Percentiles rank a stretch among this genome's conserved stretches.
Evolutionary conservation across 2,797 vertebrate species (phyloP).

Genomic region (Platalea minor): DNA sequence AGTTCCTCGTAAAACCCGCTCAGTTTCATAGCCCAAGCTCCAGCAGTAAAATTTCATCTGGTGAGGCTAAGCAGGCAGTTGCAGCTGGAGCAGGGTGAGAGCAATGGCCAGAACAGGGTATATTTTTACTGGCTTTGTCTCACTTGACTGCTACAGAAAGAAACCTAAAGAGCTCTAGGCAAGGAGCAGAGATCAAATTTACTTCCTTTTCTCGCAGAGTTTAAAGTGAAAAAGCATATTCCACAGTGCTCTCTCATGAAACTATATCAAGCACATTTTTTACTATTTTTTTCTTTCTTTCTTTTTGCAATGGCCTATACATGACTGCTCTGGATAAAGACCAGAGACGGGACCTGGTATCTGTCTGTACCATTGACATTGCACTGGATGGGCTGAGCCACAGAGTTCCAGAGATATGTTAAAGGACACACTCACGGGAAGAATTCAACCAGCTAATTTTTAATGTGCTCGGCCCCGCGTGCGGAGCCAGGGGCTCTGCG

Average conservation of each 20-base stretch:
- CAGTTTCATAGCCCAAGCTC: neutral
- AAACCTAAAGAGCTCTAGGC: neutral
- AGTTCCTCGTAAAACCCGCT: neutral
- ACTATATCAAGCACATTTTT: neutral
- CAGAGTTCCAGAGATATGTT: neutral
- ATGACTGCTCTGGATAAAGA: neutral
- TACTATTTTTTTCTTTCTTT: neutral
- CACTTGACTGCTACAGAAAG: neutral
- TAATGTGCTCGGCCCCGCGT: neutral
- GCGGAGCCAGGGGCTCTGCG: neutral
- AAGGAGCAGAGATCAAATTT: slow-evolving; percentile 3
- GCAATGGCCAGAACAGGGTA: neutral
- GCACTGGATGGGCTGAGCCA: neutral
- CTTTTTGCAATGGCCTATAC: neutral
- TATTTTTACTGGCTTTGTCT: slow-evolving; percentile 46
- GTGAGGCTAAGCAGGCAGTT: neutral
- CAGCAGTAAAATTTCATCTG: neutral
- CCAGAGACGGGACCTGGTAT: neutral
- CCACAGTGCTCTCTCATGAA: neutral
- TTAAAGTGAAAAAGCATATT: neutral
- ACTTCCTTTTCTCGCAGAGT: slow-evolving; percentile 3
- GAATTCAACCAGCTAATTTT: neutral
- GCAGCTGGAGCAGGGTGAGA: neutral
- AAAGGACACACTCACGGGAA: neutral
- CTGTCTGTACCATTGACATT: neutral